phyloP scores from a whole-genome alignment of 1,140 invertebrate genomes.

The Whitmania pigra region DNA sequence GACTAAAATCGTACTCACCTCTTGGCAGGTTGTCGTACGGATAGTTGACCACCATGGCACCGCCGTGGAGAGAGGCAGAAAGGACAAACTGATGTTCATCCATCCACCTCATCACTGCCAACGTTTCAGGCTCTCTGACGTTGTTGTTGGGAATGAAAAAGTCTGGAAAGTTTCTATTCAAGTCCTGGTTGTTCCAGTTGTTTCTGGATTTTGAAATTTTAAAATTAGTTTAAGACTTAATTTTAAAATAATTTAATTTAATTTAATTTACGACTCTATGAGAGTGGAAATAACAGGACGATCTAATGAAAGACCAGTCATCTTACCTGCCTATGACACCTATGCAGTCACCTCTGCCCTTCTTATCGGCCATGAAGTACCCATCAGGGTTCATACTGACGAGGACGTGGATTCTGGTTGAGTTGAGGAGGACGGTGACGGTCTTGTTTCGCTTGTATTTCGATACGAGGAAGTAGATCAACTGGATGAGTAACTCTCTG shows the following conservation, averaged over 20 bases:
- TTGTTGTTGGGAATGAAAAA: conserved; percentile 32
- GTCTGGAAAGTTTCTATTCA: conserved; percentile 95
- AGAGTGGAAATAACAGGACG: no score
- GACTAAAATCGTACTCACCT: conserved; percentile 34
- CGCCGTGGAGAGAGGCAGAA: conserved; percentile 89
- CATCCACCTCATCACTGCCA: conserved; percentile 83
- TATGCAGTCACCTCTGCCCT: conserved; percentile 57
- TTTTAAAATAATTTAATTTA: no score
- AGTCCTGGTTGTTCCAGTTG: conserved; percentile 70
- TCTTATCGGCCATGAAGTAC: conserved; percentile 66
- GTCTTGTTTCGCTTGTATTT: conserved; percentile 52
- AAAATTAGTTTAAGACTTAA: no score
- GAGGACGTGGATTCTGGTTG: conserved; percentile 68
- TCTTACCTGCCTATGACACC: conserved; percentile 22
- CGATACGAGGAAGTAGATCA: conserved; percentile 62
- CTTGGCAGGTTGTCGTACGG: conserved; percentile 67
- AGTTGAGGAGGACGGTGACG: conserved; percentile 63
- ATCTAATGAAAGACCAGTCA: not conserved
- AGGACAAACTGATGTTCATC: conserved; percentile 73
- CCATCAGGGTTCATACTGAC: conserved; percentile 82
- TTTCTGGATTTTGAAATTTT: conserved; percentile 40
- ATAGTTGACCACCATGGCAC: conserved; percentile 77
- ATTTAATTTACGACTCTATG: no score
- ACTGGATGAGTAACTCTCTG: conserved; percentile 62
- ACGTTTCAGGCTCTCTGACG: conserved; percentile 58